A percentile compares a stretch with the other conserved stretches of the same genome.
These are phyloP conservation scores for Mixornis gularis DNA, from an alignment of 2,113 vertebrate species.

Conservation along the genomic window DNA sequence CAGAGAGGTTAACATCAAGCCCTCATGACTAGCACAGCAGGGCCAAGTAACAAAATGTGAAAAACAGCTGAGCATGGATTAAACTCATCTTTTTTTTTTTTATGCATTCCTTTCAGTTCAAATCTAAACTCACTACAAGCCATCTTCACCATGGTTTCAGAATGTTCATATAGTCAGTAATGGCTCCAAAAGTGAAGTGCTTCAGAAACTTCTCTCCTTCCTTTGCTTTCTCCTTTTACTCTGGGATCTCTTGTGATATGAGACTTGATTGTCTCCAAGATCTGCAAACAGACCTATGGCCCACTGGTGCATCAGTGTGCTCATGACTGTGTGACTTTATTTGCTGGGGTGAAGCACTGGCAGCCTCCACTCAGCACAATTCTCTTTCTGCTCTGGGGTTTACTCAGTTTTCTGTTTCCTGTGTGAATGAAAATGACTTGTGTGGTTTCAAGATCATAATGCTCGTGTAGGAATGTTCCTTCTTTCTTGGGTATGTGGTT, in stretches of 20 bases:
- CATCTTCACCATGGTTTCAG: background rate
- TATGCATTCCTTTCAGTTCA: background rate
- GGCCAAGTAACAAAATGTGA: background rate
- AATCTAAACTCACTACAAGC: background rate
- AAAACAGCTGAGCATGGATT: background rate
- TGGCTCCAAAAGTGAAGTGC: background rate
- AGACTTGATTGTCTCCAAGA: background rate
- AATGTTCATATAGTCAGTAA: background rate
- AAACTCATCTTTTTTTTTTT: background rate
- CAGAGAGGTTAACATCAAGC: background rate
- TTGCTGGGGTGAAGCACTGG: background rate
- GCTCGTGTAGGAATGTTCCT: background rate
- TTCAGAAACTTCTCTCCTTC: background rate
- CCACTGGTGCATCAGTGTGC: background rate
- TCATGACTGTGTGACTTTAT: background rate
- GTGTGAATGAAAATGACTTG: fast-evolving
- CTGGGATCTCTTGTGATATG: background rate
- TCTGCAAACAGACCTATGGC: background rate
- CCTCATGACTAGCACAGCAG: background rate
- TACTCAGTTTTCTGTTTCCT: background rate
- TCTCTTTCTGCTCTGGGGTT: background rate
- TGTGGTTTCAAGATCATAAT: background rate
- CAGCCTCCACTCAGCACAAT: background rate
- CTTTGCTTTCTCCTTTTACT: background rate
- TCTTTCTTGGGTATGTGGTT: background rate